A percentile compares a stretch with the other conserved stretches of the same genome.
Evolutionary conservation across 64 coral and sea anemone species (phyloP).

Genomic region (Stichodactyla mertensii): DNA sequence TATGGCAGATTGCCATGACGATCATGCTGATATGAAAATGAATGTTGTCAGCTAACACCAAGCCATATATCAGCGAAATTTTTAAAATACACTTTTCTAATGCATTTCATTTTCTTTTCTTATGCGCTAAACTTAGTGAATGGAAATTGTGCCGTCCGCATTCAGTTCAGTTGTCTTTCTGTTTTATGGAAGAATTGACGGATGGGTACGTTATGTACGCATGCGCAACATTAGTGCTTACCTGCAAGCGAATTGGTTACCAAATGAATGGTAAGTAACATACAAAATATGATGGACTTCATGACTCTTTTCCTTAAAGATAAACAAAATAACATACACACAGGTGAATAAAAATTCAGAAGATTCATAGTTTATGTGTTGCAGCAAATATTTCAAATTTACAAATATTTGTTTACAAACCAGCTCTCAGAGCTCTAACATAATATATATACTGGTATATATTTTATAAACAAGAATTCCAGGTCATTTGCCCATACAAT

Average conservation of each 20-base stretch:
- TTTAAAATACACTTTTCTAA: too few species aligned
- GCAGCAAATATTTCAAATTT: too few species aligned
- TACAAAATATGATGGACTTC: conserved; percentile 6
- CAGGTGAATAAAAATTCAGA: not conserved
- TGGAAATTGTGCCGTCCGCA: not conserved
- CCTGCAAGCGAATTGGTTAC: not conserved
- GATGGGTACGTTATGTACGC: not conserved
- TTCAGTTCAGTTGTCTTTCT: not conserved
- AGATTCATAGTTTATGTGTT: not conserved
- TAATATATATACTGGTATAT: not conserved
- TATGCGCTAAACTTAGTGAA: too few species aligned
- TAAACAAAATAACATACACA: not conserved
- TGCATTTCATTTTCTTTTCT: too few species aligned
- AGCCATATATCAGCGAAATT: too few species aligned
- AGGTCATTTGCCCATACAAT: not conserved
- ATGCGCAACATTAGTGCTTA: not conserved
- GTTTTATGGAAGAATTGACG: not conserved
- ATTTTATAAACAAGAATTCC: not conserved
- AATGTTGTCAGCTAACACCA: too few species aligned
- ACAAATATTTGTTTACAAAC: not conserved
- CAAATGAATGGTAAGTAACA: conserved; percentile 8
- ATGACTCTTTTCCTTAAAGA: not conserved
- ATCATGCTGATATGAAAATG: too few species aligned
- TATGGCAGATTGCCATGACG: too few species aligned
- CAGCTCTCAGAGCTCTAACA: not conserved